Evolutionary conservation across 2,888 invertebrate genomes (phyloP), one percentile per base, ranked within the genome.

Genomic region (Diarsia brunnea): DNA sequence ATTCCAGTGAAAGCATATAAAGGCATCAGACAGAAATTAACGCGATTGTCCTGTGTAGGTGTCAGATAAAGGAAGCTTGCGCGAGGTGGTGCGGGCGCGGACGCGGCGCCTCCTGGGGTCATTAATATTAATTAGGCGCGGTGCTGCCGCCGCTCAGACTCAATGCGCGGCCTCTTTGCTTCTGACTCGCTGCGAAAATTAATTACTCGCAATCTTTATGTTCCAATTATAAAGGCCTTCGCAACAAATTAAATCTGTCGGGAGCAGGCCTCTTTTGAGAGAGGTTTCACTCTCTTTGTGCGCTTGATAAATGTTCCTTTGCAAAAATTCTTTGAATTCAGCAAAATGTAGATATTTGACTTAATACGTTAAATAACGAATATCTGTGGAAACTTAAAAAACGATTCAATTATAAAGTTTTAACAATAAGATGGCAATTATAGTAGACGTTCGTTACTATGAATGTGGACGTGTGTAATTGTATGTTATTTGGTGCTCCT

Each of bases 181-280:
- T 93, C 95, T 95, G 96, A 96, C 96, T 96, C 95, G 94, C 95
- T 95, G 95, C 95, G 94, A 96, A 96, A 96, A 96, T 96, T 96
- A 96, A 96, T 96, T 96, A 96, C 96, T 96, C 95, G 93, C 96
- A 96, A 96, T 96, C 96, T 96, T 96, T 96, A 96, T 96, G 95
- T 96, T 96, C 96, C 96, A 96, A 96, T 96, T 96, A 96, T 96
- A 96, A 96, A 96, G 94, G 96, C 96, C 96, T 96, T 96, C 95
- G 96, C 95, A 95, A 96, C 96, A 96, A 96, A 96, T 96, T 96
- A 96, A 96, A 96, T 96, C 96, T 96, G 96, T 96, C 96, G 95
- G 93, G 92, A 94, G 94, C 96, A 96, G 96, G 95, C 95, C 94
- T 93, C 96, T 95, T 96, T 96, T 95, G 94, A 96, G 96, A 95